Evolutionary conservation across 2,888 invertebrate genomes (phyloP).

Genomic region (Lagria hirta): DNA sequence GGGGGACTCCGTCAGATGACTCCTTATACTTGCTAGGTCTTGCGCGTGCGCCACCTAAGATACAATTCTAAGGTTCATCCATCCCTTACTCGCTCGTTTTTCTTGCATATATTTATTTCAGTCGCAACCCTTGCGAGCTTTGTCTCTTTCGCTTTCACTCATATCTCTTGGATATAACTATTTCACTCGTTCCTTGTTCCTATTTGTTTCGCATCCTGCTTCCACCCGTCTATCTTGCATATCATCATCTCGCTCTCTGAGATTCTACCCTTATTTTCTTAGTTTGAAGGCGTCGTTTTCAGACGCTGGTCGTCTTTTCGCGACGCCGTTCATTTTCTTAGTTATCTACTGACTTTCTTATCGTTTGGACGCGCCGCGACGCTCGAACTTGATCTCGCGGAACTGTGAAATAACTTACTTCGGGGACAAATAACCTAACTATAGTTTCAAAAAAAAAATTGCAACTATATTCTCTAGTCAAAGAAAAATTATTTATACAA

Average conservation of each 20-base stretch:
- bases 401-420: no score
- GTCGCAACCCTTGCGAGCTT: constrained; percentile 46
- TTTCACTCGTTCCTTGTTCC: constrained; percentile 40
- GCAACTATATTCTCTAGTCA: no score
- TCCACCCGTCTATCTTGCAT: constrained; percentile 47
- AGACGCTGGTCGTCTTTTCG: constrained; percentile 55
- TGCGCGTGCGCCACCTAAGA: constrained; percentile 52
- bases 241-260: constrained; percentile 40
- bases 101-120: constrained; percentile 47
- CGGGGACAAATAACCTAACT: no score
- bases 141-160: constrained; percentile 41
- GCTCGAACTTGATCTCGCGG: constrained; percentile 29
- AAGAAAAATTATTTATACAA: no score
- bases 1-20: constrained; percentile 39
- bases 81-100: constrained; percentile 45
- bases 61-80: constrained; percentile 52
- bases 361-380: constrained; percentile 53
- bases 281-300: constrained; percentile 55
- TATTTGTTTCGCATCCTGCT: constrained; percentile 40
- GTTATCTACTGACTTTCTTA: constrained; percentile 55
- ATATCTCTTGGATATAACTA: constrained; percentile 43
- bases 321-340: constrained; percentile 55
- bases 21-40: constrained; percentile 48
- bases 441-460: no score
- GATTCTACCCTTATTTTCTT: constrained; percentile 52